phyloP scores from a whole-genome alignment of 2,113 vertebrate genomes.

The Nymphicus hollandicus region DNA sequence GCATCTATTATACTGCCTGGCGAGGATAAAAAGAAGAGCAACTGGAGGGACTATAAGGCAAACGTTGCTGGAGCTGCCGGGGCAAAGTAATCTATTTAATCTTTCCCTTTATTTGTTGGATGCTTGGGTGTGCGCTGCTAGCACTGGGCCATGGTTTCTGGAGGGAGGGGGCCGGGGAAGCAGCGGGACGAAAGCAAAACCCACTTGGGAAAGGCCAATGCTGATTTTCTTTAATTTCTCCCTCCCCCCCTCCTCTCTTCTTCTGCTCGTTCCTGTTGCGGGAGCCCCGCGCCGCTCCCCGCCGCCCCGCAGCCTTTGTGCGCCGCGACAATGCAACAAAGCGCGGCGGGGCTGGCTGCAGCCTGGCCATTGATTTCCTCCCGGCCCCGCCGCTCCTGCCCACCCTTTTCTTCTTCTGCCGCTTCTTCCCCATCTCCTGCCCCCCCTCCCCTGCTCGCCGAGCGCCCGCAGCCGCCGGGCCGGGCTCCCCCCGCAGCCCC shows the following conservation, averaged over 20 bases:
- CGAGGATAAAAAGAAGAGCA: constrained; percentile 85
- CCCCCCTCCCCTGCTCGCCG: not conserved
- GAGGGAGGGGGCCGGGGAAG: constrained; percentile 27
- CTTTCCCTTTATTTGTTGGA: constrained; percentile 65
- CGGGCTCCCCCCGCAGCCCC: constrained; percentile 38
- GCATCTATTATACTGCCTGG: constrained; percentile 94
- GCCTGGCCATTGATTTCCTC: constrained; percentile 41
- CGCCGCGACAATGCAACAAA: constrained; percentile 85
- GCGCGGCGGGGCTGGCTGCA: constrained; percentile 59
- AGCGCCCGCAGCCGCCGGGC: not conserved
- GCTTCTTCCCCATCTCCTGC: constrained; percentile 9
- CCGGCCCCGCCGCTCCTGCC: constrained; percentile 13
- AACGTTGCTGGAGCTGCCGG: constrained; percentile 81
- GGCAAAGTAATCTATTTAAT: constrained; percentile 83
- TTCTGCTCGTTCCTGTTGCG: not conserved
- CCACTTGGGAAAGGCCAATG: constrained; percentile 43
- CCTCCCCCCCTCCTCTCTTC: not conserved
- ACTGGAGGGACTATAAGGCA: constrained; percentile 77
- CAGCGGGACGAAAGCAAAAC: constrained; percentile 17
- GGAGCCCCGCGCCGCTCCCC: constrained; percentile 32
- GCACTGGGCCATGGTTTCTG: constrained; percentile 22
- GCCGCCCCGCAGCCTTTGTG: constrained; percentile 76
- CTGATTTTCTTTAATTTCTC: not conserved
- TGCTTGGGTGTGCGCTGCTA: constrained; percentile 32
- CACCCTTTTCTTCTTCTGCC: not conserved